These are phyloP conservation scores for Prunella fulvescens DNA, from an alignment of 2,113 vertebrate genomes.

Conservation along the genomic window DNA sequence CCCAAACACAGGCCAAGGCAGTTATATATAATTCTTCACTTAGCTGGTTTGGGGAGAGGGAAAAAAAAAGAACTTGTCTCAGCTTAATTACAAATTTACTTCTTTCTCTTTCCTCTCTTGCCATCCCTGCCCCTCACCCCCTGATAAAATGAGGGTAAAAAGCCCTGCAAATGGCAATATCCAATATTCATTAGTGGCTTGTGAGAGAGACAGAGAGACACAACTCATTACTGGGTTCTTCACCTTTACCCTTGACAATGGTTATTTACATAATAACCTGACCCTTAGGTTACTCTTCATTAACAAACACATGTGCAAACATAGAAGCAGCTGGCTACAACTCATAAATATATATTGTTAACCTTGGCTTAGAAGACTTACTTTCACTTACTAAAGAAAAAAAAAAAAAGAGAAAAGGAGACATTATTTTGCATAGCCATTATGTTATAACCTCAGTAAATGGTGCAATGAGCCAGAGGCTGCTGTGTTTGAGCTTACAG, in stretches of 20 bases:
- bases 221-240: constrained; percentile 75
- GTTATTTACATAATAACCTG: constrained; percentile 87
- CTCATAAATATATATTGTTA: constrained; percentile 75
- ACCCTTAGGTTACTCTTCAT: constrained; percentile 82
- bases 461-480: background rate
- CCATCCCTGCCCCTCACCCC: constrained; percentile 24
- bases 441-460: background rate
- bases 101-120: background rate
- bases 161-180: constrained; percentile 60
- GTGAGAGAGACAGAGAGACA: constrained; percentile 52
- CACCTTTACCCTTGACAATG: constrained; percentile 74
- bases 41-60: background rate
- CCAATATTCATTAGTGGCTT: constrained; percentile 65
- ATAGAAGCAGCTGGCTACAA: constrained; percentile 70
- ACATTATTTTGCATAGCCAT: constrained; percentile 43
- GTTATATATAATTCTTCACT: background rate
- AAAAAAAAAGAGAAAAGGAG: background rate
- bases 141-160: constrained; percentile 42
- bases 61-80: background rate
- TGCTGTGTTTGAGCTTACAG: background rate
- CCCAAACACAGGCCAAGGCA: background rate
- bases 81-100: constrained; percentile 49
- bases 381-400: constrained; percentile 29
- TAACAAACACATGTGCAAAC: constrained; percentile 75
- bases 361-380: constrained; percentile 61